phyloP scores from a whole-genome alignment of 2,113 vertebrate genomes.

The Sula dactylatra region DNA sequence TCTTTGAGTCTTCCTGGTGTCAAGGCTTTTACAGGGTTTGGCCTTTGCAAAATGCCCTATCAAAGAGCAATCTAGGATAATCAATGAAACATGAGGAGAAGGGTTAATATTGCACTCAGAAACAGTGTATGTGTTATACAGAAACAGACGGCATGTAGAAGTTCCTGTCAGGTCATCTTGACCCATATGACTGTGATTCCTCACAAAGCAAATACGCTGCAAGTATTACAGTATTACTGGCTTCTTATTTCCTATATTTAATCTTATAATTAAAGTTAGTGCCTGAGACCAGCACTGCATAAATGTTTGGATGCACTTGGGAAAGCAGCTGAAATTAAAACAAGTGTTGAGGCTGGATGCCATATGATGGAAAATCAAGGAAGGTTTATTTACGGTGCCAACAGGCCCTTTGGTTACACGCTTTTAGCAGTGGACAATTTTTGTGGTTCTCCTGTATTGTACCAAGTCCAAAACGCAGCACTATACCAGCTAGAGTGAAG shows the following conservation, averaged over 20 bases:
- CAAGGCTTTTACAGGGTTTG: neutral
- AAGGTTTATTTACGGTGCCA: neutral
- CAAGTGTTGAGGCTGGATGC: neutral
- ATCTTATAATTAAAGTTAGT: neutral
- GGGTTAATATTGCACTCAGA: neutral
- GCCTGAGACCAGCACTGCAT: neutral
- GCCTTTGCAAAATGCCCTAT: neutral
- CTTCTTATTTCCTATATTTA: neutral
- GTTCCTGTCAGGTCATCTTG: neutral
- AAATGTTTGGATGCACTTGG: neutral
- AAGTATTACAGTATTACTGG: neutral
- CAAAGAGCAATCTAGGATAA: neutral
- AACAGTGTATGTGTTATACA: neutral
- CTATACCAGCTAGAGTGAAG: too few relatives aligned
- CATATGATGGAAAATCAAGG: neutral
- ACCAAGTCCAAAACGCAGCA: too few relatives aligned
- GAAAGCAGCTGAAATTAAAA: neutral
- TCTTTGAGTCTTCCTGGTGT: neutral
- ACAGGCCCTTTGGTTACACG: neutral
- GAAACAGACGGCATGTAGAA: neutral
- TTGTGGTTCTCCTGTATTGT: neutral
- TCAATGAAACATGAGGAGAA: neutral
- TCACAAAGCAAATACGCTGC: neutral
- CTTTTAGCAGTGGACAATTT: neutral
- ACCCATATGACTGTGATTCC: neutral